phyloP scores from a whole-genome alignment of 2,797 vertebrate species.

The Craterocephalus amniculus region DNA sequence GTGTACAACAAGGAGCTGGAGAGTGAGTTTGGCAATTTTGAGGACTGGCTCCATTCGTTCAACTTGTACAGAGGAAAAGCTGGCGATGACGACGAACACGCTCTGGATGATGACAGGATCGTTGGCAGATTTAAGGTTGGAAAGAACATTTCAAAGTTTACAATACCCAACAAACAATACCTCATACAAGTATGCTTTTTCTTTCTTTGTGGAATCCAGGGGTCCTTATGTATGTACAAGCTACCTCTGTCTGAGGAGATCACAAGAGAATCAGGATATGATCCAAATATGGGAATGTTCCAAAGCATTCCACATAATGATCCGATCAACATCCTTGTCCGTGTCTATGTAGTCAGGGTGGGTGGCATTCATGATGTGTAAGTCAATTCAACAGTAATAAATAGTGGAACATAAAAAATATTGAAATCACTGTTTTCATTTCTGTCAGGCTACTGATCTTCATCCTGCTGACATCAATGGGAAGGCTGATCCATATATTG shows the following conservation, averaged over 20 bases:
- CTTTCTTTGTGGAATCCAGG: constrained; percentile 75
- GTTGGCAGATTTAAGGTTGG: constrained; percentile 85
- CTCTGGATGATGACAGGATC: constrained; percentile 84
- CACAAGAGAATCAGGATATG: constrained; percentile 90
- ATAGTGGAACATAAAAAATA: fast-evolving
- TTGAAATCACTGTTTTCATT: neutral
- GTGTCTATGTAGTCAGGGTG: constrained; percentile 93
- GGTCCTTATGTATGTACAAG: constrained; percentile 97
- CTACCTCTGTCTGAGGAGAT: constrained; percentile 92
- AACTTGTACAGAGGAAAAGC: constrained; percentile 85
- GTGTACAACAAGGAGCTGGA: constrained; percentile 86
- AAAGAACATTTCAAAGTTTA: neutral
- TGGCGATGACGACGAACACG: constrained; percentile 83
- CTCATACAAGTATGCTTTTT: neutral
- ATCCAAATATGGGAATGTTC: constrained; percentile 96
- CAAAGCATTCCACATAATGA: constrained; percentile 97
- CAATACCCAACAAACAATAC: neutral
- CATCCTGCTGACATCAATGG: constrained; percentile 98
- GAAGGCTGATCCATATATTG: constrained; percentile 95
- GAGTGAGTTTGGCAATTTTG: constrained; percentile 81
- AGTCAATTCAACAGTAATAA: neutral
- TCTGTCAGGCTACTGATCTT: constrained; percentile 91
- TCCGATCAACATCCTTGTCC: constrained; percentile 93
- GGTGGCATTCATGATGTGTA: constrained; percentile 52
- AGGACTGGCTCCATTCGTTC: constrained; percentile 87